Evolutionary conservation across 2,888 invertebrate species (phyloP), one percentile per base, ranked within the genome.

Genomic region (Heliothis peltigera): DNA sequence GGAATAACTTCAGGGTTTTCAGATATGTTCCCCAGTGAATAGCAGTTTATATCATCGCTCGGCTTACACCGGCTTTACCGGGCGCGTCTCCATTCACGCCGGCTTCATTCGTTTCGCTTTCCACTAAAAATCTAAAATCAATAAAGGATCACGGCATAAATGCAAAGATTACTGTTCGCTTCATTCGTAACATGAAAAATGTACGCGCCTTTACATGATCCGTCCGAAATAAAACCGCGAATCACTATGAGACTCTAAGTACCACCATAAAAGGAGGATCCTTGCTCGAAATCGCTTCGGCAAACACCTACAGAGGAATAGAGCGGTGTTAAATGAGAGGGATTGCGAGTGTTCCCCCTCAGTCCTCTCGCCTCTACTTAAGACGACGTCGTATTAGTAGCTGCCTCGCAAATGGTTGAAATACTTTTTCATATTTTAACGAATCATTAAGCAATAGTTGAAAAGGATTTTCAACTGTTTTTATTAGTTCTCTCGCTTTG

Each of bases 61-160:
- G 82, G 94, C 94, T 95, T 94, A 94, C 92, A 86, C 58, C 89
- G 92, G 94, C 92, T 94, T 94, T 94, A 86, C 87, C 89, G 88
- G 81, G 86, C 93, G 89, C 92, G 91, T 93, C 93, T 93, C 94
- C 92, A 94, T 95, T 95, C 94, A 94, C 86, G 83, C 89, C 83
- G 75, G 89, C 90, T 94, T 93, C 93, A 95, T 94, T 94, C 94
- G 93, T 92, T 92, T 89, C 93, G 92, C 83, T 93, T 92, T 91
- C 91, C 90, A 91, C 93, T 94, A 94, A 94, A 94, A 95, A 95
- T 94, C 94, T 94, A 94, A 95, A 95, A 95, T 95, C 94, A 94
- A 94, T 94, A 94, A 94, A 93, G 94, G 94, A 94, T 95, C 94
- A 93, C 88, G 85, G 92, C 85, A 92, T 94, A 94, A 95, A 94